These are phyloP conservation scores for Drosophila histrio DNA, from an alignment of 2,888 invertebrate genomes.

Conservation along the genomic window DNA sequence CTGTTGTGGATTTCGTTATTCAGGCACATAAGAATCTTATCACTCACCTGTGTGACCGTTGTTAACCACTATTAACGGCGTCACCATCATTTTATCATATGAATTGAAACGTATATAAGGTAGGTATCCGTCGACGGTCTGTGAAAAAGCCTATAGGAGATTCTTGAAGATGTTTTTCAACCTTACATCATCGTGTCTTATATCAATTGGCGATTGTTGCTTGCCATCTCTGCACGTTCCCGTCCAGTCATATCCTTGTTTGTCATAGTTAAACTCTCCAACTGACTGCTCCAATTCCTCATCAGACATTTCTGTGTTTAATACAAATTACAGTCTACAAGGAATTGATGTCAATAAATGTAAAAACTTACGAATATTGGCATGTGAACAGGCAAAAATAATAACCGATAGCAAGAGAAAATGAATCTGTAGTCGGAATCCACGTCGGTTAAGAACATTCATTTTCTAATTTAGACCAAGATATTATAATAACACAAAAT, in stretches of 20 bases:
- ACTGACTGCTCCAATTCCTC: too few relatives aligned
- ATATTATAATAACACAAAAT: constrained; percentile 2
- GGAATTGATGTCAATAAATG: not conserved
- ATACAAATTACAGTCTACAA: not conserved
- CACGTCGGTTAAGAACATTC: constrained; percentile 4
- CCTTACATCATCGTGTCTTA: not conserved
- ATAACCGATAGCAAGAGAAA: constrained; percentile 20
- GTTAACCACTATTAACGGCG: constrained; percentile 87
- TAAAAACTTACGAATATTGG: constrained; percentile 10
- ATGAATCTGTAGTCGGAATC: constrained; percentile 1
- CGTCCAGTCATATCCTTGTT: not conserved
- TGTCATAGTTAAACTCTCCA: not conserved
- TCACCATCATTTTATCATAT: constrained; percentile 86
- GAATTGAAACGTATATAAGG: constrained; percentile 81
- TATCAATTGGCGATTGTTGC: not conserved
- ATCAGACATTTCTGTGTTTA: not conserved
- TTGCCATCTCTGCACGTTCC: not conserved
- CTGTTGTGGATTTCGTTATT: constrained; percentile 18
- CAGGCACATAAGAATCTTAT: too few relatives aligned
- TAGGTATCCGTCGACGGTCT: constrained; percentile 38
- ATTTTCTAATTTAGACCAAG: constrained; percentile 7
- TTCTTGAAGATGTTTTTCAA: not conserved
- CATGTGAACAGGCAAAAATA: constrained; percentile 5
- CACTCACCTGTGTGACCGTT: constrained; percentile 87
- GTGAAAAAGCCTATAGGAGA: not conserved